phyloP scores from a whole-genome alignment of 2,113 vertebrate genomes.

The Percina caprodes region DNA sequence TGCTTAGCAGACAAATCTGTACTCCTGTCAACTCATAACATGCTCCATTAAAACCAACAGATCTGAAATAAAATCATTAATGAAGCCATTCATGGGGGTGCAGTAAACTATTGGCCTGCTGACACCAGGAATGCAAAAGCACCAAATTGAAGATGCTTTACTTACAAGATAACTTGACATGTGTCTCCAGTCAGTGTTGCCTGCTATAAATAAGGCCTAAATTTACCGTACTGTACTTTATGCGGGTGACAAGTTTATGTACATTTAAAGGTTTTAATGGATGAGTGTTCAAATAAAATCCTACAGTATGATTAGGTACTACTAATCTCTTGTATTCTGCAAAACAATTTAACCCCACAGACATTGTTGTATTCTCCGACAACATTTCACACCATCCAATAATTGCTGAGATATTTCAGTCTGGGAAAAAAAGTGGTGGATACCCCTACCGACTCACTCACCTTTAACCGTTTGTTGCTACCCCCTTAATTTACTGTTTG shows the following conservation, averaged over 20 bases:
- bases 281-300: not conserved
- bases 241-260: not conserved
- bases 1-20: slow-evolving; percentile 19
- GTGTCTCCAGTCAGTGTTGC: not conserved
- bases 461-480: too few species aligned
- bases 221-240: too few species aligned
- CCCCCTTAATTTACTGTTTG: too few species aligned
- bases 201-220: not conserved
- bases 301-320: not conserved
- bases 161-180: slow-evolving; percentile 4
- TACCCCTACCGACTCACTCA: too few species aligned
- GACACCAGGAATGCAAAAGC: slow-evolving; percentile 12
- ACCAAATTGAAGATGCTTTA: slow-evolving; percentile 5
- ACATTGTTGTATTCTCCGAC: not conserved
- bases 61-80: slow-evolving; percentile 30
- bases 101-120: not conserved
- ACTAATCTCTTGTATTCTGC: not conserved
- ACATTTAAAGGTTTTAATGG: not conserved
- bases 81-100: slow-evolving; percentile 2
- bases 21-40: slow-evolving; percentile 31
- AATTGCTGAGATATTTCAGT: too few species aligned
- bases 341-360: not conserved
- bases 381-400: not conserved
- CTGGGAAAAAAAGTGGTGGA: too few species aligned
- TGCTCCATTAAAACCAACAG: slow-evolving; percentile 11